Conservation (phyloP, 2,113 vertebrate genomes). For the Bubo bubo region DNA sequence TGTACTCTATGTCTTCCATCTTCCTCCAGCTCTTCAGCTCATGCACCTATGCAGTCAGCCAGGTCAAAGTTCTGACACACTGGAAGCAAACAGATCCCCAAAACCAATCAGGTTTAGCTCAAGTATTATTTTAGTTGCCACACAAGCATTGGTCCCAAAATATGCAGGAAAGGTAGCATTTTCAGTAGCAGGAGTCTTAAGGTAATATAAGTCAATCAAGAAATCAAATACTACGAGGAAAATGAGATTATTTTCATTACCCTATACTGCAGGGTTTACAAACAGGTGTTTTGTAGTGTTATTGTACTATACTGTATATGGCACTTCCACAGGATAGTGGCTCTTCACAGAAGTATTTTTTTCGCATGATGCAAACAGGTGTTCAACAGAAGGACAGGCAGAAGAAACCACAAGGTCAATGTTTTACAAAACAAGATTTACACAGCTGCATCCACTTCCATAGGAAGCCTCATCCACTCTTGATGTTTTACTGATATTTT, state of each 20-base stretch:
- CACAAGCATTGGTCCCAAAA: neutral
- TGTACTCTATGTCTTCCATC: neutral
- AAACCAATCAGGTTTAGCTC: neutral
- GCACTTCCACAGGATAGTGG: neutral
- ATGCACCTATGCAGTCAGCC: neutral
- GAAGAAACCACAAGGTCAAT: neutral
- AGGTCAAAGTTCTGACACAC: neutral
- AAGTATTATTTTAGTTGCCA: neutral
- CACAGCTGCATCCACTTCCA: neutral
- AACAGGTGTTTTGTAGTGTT: neutral
- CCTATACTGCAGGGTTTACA: neutral
- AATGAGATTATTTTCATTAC: neutral
- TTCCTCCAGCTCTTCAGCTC: neutral
- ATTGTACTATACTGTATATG: accelerated
- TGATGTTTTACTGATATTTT: neutral
- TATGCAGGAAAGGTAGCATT: neutral
- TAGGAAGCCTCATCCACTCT: neutral
- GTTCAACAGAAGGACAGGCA: neutral
- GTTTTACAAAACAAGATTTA: neutral
- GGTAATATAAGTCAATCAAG: neutral
- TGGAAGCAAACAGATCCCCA: neutral
- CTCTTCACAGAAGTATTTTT: neutral
- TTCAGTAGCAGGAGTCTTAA: neutral
- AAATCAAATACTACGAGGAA: neutral
- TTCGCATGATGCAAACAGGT: neutral